Base-by-base conservation (phyloP, 2,113 vertebrate genomes). In the Phyllopteryx taeniolatus region DNA sequence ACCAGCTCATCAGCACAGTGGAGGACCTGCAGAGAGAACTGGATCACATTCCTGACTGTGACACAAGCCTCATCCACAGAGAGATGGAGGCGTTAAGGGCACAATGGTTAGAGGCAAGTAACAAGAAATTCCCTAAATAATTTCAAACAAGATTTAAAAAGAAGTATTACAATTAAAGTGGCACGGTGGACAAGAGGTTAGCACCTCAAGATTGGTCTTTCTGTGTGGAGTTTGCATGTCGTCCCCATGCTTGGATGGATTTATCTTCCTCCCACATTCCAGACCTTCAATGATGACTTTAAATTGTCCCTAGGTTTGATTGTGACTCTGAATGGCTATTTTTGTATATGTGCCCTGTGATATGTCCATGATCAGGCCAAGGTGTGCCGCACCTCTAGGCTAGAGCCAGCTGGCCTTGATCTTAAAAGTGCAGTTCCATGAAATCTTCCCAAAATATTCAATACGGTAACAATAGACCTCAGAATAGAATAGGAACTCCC, bases 71-170 rank as follows among this genome's bases (percentile, higher is more conserved):
- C 0, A 81, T 98, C 68, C 95, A 94, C 83, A 86, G 75, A 69
- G 95, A 98, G 70, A 92, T 94, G 92, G 92, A 98, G 72, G 77
- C 61, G 56, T 87, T 84, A 0, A 89, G 96, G 89, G 94, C 97
- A 88, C 94, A 93, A 81, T 99, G 97, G 97, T 90, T 98, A 42
- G 94, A 95, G 88, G 98, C 98, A 91, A 83, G 72, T 57, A 11
- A 22, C 35, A 17, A 5, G 11, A 10, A 53, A 11, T 15, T 14
- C 15, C 22, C 2, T 56, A n/a, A 39, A n/a, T 14, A 11, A 47
- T 27, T 47, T 44, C 12, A 8, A 46, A 10, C 5, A 43, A 14
- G 61, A 14, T 42, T 39, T 11, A 19, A 60, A 42, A 39, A 33
- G 13, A 8, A 61, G 6, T 61, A 17, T 35, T 61, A 1, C 2